Conservation (phyloP, 2,888 invertebrate genomes). For the Mylabris sibirica region DNA sequence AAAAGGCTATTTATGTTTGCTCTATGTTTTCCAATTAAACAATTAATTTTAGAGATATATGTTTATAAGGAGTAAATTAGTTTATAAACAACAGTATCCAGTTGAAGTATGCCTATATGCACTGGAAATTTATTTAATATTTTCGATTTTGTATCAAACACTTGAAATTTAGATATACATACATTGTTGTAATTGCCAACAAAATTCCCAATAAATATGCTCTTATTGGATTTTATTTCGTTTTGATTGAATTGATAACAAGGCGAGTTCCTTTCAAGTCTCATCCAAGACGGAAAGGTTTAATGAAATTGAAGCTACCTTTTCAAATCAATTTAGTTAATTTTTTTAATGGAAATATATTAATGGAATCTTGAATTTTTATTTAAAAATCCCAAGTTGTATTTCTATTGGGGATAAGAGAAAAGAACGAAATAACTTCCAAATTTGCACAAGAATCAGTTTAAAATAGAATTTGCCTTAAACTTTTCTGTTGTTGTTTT, state of each 20-base stretch:
- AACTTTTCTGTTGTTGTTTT: not conserved
- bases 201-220: not conserved
- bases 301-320: slow-evolving; percentile 5
- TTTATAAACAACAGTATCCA: not conserved
- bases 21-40: not conserved
- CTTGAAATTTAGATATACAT: not conserved
- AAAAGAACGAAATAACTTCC: not conserved
- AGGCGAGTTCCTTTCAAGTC: not conserved
- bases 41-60: not conserved
- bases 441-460: not conserved
- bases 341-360: not conserved
- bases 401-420: not conserved
- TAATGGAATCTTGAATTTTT: not conserved
- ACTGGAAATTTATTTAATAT: slow-evolving; percentile 1
- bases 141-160: not conserved
- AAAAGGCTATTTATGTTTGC: not conserved
- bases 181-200: not conserved
- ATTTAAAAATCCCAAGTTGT: not conserved
- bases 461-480: not conserved
- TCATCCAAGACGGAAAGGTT: not conserved
- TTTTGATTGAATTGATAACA: slow-evolving; percentile 5
- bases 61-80: not conserved
- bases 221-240: not conserved
- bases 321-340: not conserved
- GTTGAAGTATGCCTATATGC: not conserved